Conservation (phyloP, 2,797 vertebrate species). For the Periophthalmus magnuspinnatus region DNA sequence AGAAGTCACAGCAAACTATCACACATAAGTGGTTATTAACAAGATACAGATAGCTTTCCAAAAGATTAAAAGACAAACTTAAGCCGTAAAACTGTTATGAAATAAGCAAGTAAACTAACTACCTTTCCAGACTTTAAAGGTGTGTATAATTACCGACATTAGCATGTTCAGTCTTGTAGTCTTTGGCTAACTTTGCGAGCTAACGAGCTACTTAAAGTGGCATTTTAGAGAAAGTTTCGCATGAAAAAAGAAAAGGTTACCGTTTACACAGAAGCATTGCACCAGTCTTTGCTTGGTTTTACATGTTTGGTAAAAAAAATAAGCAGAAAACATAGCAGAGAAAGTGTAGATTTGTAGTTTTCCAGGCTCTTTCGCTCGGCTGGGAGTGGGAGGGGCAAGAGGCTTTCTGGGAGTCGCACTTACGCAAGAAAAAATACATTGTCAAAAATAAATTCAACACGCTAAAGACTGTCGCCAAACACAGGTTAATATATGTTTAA, state of each 20-base stretch:
- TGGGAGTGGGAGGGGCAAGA: slow-evolving; percentile 58
- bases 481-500: neutral
- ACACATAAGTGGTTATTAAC: neutral
- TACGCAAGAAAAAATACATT: slow-evolving; percentile 40
- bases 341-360: slow-evolving; percentile 49
- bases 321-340: slow-evolving; percentile 5
- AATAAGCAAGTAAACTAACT: slow-evolving; percentile 2
- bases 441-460: neutral
- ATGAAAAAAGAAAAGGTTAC: slow-evolving; percentile 23
- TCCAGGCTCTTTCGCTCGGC: slow-evolving; percentile 46
- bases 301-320: slow-evolving; percentile 45
- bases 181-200: slow-evolving; percentile 60
- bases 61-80: neutral
- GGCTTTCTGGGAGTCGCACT: slow-evolving; percentile 20
- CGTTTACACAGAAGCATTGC: slow-evolving; percentile 16
- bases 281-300: neutral
- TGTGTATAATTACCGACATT: slow-evolving; percentile 22
- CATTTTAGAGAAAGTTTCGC: slow-evolving; percentile 22
- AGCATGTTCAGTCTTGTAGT: slow-evolving; percentile 50
- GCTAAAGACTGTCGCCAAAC: neutral
- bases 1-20: neutral
- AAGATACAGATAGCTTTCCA: neutral
- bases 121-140: slow-evolving; percentile 15
- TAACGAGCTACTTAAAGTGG: slow-evolving; percentile 59
- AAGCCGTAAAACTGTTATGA: neutral